Evolutionary conservation across 2,888 invertebrate species (phyloP), one percentile per base, ranked within the genome.

Genomic region (Acleris emargana): DNA sequence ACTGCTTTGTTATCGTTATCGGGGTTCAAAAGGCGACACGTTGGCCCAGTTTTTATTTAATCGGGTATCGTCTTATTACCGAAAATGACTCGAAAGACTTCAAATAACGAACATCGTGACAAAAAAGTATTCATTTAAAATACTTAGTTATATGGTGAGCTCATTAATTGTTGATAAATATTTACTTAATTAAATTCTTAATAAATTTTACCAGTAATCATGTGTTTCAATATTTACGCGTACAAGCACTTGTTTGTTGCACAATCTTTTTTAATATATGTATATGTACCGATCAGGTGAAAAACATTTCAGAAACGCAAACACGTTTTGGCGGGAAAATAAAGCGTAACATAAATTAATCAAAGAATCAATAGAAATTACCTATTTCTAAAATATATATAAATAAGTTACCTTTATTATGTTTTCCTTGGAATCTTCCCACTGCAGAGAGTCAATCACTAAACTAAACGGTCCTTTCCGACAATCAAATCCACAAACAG

Each of bases 401-500:
- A n/a, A 61, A 55, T 32, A 57, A 52, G 70, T 72, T 76, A 77
- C 77, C 77, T 76, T 70, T 45, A 71, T 59, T 61, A 38, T 58
- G 62, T 61, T 72, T 71, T 71, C 62, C 70, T 55, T 55, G 32
- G 17, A 25, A 22, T 49, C 62, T 58, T 43, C 66, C 58, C 67
- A 71, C 68, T 70, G 72, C 67, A 71, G 70, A 9, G 18, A 43
- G 28, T 28, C 32, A 66, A 55, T 49, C 66, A 60, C 64, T 51
- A 71, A 69, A 68, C 62, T 67, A 73, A 73, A 72, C 72, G 71
- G 71, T 69, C 70, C 73, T 73, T 69, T 75, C 75, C 76, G 73
- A 73, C 55, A 72, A 69, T 80, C 77, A 73, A 76, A 78, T 76
- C 77, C 74, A 83, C 76, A 71, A 83, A 83, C 80, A 80, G 82